Conservation (phyloP, 2,113 vertebrate genomes). For the Odocoileus hemionus region DNA sequence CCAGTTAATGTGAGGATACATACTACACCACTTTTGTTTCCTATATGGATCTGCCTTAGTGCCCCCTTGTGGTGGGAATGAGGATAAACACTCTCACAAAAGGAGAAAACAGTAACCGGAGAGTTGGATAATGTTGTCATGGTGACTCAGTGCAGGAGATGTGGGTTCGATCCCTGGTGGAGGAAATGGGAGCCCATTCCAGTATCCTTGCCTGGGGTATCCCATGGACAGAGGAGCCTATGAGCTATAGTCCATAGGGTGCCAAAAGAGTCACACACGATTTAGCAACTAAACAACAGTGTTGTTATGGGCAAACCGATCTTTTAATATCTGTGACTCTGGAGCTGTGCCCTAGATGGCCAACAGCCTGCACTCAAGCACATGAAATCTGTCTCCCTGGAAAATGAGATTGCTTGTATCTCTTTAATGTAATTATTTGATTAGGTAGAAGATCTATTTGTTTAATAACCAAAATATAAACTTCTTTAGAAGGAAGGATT, state of each 20-base stretch:
- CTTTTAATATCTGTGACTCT: not conserved
- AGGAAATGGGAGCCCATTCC: not conserved
- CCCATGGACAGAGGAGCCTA: not conserved
- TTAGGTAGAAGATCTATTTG: not conserved
- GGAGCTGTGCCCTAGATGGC: not conserved
- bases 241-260: not conserved
- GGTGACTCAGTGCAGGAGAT: not conserved
- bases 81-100: not conserved
- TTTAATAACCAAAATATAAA: not conserved
- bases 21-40: fast-evolving
- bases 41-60: not conserved
- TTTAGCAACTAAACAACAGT: not conserved
- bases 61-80: not conserved
- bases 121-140: not conserved
- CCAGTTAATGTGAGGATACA: not conserved
- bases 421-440: not conserved
- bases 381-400: not conserved
- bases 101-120: not conserved
- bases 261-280: not conserved
- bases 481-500: not conserved
- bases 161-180: not conserved
- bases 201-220: not conserved
- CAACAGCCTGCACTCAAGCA: not conserved
- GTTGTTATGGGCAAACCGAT: not conserved
- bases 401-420: not conserved